A percentile compares a stretch with the other conserved stretches of the same genome.
phyloP scores from a whole-genome alignment of 2,797 vertebrate species.

The Carcharodon carcharias region DNA sequence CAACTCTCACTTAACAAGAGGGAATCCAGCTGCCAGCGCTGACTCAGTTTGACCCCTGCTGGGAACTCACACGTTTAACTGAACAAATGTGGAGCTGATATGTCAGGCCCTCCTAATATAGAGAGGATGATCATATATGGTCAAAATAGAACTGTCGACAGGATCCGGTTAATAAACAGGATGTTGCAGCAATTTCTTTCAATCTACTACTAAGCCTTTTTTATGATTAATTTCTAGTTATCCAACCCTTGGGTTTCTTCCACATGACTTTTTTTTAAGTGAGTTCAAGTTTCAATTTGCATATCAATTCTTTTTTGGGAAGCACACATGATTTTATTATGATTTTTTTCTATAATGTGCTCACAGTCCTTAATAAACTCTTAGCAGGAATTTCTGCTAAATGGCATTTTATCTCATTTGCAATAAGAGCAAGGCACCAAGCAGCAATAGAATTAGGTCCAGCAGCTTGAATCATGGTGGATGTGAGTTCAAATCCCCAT shows the following conservation, averaged over 20 bases:
- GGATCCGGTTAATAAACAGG: background rate
- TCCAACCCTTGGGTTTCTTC: background rate
- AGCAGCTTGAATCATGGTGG: background rate
- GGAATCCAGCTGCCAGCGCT: background rate
- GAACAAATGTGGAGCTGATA: background rate
- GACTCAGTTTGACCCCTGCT: background rate
- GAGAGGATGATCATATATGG: background rate
- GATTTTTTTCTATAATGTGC: background rate
- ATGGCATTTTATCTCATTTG: background rate
- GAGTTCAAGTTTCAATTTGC: too few relatives aligned
- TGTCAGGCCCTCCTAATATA: background rate
- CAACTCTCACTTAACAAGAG: background rate
- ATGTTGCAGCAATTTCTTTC: background rate
- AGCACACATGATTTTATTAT: background rate
- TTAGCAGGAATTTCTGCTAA: background rate
- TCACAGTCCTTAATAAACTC: background rate
- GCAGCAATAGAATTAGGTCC: background rate
- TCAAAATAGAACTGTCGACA: background rate
- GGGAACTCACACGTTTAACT: background rate
- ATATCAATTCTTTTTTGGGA: background rate
- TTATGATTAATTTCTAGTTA: background rate
- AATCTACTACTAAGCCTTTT: background rate
- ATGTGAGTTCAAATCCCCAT: background rate
- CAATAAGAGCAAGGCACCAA: background rate
- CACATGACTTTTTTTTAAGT: background rate